Evolutionary conservation across 2,113 vertebrate genomes (phyloP), one percentile per base, ranked within the genome.

Genomic region (Isurus oxyrinchus): DNA sequence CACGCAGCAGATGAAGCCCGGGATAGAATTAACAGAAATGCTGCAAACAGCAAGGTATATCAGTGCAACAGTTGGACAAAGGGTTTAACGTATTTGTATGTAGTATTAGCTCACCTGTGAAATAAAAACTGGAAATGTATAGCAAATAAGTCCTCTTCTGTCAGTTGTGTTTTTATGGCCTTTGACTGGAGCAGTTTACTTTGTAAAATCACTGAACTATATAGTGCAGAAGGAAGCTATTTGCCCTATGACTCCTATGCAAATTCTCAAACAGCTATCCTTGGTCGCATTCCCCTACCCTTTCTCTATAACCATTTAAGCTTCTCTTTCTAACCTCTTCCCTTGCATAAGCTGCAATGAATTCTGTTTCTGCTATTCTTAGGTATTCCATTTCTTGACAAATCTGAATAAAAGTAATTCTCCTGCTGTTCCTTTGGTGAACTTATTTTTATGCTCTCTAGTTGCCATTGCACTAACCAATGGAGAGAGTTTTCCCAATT

Each of bases 1-100:
- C 99, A 99, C 0, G 99, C 99, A 0, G 99, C 99, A 0, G 99
- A 99, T 25, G 99, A 99, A 98, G 99, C 99, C 27, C 98, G 99
- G 0, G 99, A 99, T 97, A 98, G 99, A 97, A 98, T 99, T 97
- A 99, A 97, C 98, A 98, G 98, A 95, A 98, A 98, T 96, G 98
- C 99, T 96, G 99, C 99, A 0, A 99, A 98, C 96, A 98, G 99
- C 96, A 99, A 99, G 99, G 99, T 99, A 96, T 81, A 21, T 14
- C 69, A 96, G 23, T 13, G 49, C 2, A 10, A 44, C 49, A 11
- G 14, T 55, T 95, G 23, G 44, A 31, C 5, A 66, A 61, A n/a
- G 14, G 14, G 61, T 93, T 5, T 69, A 69, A 27, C 44, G 27
- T 76, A 25, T 2, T 0, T 69, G 19, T 44, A 84, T 35, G 16